A percentile compares a stretch with the other conserved stretches of the same genome.
These are phyloP conservation scores for Galerucella calmariensis DNA, from an alignment of 2,888 invertebrate species.

Conservation along the genomic window DNA sequence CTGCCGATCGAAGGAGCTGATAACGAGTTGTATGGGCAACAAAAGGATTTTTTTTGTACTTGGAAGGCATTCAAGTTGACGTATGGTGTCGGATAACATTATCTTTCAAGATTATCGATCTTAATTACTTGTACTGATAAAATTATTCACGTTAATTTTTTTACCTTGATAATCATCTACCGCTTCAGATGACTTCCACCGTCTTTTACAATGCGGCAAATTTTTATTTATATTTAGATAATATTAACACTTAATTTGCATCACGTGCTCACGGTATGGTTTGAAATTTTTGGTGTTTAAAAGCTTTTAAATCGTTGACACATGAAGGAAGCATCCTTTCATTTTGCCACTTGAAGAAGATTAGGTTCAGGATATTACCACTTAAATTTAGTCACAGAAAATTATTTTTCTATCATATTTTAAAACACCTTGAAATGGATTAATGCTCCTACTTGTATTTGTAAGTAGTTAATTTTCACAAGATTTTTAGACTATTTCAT, in stretches of 20 bases:
- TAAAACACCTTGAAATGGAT: too few relatives aligned
- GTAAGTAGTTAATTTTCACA: too few relatives aligned
- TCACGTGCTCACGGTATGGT: neutral
- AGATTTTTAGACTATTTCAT: too few relatives aligned
- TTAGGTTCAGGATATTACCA: neutral
- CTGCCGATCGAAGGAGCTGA: slow-evolving; percentile 39
- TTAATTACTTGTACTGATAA: slow-evolving; percentile 46
- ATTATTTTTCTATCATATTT: too few relatives aligned
- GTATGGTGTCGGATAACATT: slow-evolving; percentile 44
- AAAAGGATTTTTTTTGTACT: slow-evolving; percentile 39
- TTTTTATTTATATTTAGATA: neutral
- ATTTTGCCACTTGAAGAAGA: neutral
- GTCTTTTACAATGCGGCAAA: neutral
- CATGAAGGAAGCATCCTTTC: neutral
- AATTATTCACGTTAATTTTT: slow-evolving; percentile 41
- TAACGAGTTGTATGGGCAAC: slow-evolving; percentile 43
- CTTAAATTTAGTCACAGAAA: neutral
- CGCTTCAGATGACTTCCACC: slow-evolving; percentile 1
- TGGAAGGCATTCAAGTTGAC: slow-evolving; percentile 34
- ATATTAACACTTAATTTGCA: neutral
- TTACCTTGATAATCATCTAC: slow-evolving; percentile 34
- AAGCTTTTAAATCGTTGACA: neutral
- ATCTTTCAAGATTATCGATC: slow-evolving; percentile 43
- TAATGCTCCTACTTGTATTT: too few relatives aligned
- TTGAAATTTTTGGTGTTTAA: neutral